These are phyloP conservation scores for Lordiphosa stackelbergi DNA, from an alignment of 1,140 invertebrate genomes.

Conservation along the genomic window DNA sequence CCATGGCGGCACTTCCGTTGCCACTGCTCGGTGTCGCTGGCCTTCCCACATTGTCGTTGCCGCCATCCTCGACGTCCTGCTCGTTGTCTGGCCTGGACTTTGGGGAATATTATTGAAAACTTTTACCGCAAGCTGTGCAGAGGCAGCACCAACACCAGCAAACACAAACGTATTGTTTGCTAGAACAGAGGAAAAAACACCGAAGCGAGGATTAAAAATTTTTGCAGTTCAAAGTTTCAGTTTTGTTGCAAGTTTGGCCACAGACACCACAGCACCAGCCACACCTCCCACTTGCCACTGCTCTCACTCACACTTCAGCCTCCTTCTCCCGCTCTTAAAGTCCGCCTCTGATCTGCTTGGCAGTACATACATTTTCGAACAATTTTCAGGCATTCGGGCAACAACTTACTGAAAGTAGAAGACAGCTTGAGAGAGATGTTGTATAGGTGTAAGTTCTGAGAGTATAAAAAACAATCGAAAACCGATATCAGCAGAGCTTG, in stretches of 20 bases:
- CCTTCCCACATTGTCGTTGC: slow-evolving; percentile 15
- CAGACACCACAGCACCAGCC: slow-evolving; percentile 47
- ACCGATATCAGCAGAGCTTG: too few species aligned
- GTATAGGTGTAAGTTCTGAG: neutral
- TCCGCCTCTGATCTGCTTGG: slow-evolving; percentile 7
- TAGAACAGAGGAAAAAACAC: slow-evolving; percentile 26
- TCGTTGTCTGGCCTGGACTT: slow-evolving; percentile 62
- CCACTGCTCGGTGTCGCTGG: slow-evolving; percentile 30
- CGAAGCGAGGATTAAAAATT: slow-evolving; percentile 47
- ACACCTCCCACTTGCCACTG: slow-evolving; percentile 14
- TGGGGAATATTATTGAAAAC: slow-evolving; percentile 73
- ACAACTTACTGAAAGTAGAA: slow-evolving; percentile 29
- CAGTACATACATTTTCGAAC: slow-evolving; percentile 58
- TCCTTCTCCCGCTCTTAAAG: neutral
- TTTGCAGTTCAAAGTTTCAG: slow-evolving; percentile 60
- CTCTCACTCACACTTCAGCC: neutral
- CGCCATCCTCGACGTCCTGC: slow-evolving; percentile 16
- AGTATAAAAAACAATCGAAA: too few species aligned
- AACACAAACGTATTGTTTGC: slow-evolving; percentile 67
- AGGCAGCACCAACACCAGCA: slow-evolving; percentile 24
- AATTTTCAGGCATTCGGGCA: slow-evolving; percentile 26
- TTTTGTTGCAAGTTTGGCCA: slow-evolving; percentile 71
- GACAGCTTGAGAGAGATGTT: neutral
- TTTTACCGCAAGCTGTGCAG: slow-evolving; percentile 71
- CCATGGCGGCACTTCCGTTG: slow-evolving; percentile 66